Conservation (phyloP, 2,888 invertebrate genomes). For the Scrobipalpa atriplicella region DNA sequence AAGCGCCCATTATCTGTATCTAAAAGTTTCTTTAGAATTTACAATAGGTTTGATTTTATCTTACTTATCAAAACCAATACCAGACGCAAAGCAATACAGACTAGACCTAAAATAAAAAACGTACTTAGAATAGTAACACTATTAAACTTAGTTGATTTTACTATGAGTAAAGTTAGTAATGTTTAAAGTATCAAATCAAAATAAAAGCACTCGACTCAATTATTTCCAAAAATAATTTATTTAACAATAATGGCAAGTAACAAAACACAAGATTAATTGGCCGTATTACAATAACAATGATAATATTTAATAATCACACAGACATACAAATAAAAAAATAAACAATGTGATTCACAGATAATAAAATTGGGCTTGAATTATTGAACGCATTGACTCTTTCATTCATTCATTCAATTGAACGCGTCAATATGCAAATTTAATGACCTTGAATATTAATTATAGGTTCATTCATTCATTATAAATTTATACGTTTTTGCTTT, state of each 20-base stretch:
- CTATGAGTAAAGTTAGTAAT: not conserved
- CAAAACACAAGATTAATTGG: constrained; percentile 71
- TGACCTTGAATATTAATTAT: constrained; percentile 29
- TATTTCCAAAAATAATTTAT: not conserved
- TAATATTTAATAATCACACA: constrained; percentile 27
- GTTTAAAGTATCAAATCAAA: not conserved
- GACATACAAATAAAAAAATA: constrained; percentile 44
- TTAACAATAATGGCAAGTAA: constrained; percentile 43
- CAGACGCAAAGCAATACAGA: too few relatives aligned
- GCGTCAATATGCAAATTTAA: constrained; percentile 41
- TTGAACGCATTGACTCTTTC: constrained; percentile 35
- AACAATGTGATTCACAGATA: constrained; percentile 73
- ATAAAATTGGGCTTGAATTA: constrained; percentile 77
- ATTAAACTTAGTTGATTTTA: too few relatives aligned
- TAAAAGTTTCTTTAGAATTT: too few relatives aligned
- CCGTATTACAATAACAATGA: constrained; percentile 65
- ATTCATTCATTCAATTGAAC: constrained; percentile 41
- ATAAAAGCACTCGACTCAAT: constrained; percentile 7
- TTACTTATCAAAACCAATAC: too few relatives aligned
- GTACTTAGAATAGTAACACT: too few relatives aligned
- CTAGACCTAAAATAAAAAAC: too few relatives aligned
- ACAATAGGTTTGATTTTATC: too few relatives aligned
- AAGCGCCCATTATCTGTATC: too few relatives aligned
- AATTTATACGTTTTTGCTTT: not conserved
- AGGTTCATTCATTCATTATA: not conserved